A percentile compares a stretch with the other conserved stretches of the same genome.
phyloP scores from a whole-genome alignment of 1,140 invertebrate species.

The Asbolus verrucosus region DNA sequence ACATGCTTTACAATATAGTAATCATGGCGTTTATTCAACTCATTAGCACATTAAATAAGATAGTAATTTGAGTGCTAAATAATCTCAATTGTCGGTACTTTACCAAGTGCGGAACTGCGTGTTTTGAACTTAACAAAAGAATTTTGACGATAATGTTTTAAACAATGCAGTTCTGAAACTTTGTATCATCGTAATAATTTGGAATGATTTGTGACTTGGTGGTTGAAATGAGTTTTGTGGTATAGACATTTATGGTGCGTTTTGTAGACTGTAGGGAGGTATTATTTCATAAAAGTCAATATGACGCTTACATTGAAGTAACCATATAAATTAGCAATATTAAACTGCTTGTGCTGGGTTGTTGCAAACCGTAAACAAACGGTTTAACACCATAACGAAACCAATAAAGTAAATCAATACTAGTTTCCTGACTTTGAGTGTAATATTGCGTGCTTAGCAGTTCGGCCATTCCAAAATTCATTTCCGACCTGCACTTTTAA shows the following conservation, averaged over 20 bases:
- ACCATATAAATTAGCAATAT: constrained; percentile 12
- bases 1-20: constrained; percentile 31
- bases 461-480: constrained; percentile 40
- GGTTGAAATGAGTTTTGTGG: too few species aligned
- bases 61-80: constrained; percentile 36
- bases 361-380: constrained; percentile 39
- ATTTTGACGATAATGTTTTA: background rate
- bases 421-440: constrained; percentile 45
- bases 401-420: constrained; percentile 46
- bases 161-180: background rate
- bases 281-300: constrained; percentile 1
- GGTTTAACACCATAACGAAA: constrained; percentile 43
- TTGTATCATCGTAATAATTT: too few species aligned
- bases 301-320: constrained; percentile 7
- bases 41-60: constrained; percentile 38
- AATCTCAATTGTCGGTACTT: constrained; percentile 35
- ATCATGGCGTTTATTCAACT: constrained; percentile 36
- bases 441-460: constrained; percentile 44
- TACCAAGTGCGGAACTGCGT: constrained; percentile 5
- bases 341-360: constrained; percentile 3
- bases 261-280: background rate
- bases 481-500: constrained; percentile 43
- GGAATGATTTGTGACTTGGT: too few species aligned
- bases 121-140: background rate
- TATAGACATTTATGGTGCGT: too few species aligned